Evolutionary conservation across 1,140 invertebrate species (phyloP).

Genomic region (Helicorthomorpha holstii): DNA sequence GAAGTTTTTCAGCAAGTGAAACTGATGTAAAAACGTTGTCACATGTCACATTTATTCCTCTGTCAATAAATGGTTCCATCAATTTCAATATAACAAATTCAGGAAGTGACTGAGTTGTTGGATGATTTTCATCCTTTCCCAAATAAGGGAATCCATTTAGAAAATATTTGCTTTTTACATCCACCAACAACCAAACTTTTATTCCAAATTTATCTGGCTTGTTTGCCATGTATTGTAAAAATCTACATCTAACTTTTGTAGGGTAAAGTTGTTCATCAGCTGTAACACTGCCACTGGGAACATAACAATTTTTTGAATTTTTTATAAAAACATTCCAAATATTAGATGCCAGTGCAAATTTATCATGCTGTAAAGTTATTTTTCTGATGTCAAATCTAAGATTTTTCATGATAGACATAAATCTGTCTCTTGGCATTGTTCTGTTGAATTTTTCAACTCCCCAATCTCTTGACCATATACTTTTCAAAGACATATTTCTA

Average conservation of each 20-base stretch:
- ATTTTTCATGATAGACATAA: too few species aligned
- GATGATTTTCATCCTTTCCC: not conserved
- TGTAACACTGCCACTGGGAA: too few species aligned
- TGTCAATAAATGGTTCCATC: too few species aligned
- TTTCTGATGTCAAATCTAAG: too few species aligned
- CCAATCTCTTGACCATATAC: too few species aligned
- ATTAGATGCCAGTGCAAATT: not conserved
- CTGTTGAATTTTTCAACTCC: too few species aligned
- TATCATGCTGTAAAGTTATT: not conserved
- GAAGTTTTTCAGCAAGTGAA: too few species aligned
- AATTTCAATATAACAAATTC: not conserved
- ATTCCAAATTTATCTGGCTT: slow-evolving; percentile 1
- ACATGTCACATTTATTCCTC: too few species aligned
- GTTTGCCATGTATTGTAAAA: not conserved
- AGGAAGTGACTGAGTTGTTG: not conserved
- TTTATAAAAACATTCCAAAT: not conserved
- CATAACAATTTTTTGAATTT: not conserved
- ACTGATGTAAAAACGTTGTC: too few species aligned
- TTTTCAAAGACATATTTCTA: too few species aligned
- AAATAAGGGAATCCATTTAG: slow-evolving; percentile 1
- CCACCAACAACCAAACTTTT: not conserved
- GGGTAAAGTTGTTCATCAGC: not conserved
- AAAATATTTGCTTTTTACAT: not conserved
- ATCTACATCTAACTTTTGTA: not conserved
- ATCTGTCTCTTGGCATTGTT: too few species aligned